These are phyloP conservation scores for Otocyon megalotis DNA, from an alignment of 2,113 vertebrate genomes.

Conservation along the genomic window DNA sequence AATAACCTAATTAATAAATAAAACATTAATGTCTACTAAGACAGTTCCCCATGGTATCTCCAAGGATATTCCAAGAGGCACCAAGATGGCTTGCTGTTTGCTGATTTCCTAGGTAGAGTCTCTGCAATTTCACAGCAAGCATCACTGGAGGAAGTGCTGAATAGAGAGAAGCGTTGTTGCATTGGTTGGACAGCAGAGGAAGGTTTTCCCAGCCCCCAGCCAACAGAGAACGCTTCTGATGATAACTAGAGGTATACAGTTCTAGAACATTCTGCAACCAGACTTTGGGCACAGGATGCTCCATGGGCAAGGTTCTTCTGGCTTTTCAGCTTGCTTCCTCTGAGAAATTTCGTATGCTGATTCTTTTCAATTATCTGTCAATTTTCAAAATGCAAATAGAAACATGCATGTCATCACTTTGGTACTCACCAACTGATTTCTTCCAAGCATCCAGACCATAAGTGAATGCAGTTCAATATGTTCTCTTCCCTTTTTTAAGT, in stretches of 20 bases:
- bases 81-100: constrained; percentile 59
- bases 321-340: constrained; percentile 76
- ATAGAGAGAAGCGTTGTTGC: fast-evolving
- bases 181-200: background rate
- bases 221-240: constrained; percentile 40
- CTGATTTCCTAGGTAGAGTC: constrained; percentile 62
- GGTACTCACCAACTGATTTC: constrained; percentile 69
- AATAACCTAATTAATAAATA: background rate
- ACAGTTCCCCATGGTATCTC: constrained; percentile 47
- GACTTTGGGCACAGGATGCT: constrained; percentile 17
- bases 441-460: constrained; percentile 73
- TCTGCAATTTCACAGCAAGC: background rate
- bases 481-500: constrained; percentile 60
- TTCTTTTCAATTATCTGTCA: constrained; percentile 84
- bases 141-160: fast-evolving
- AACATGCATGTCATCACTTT: constrained; percentile 74
- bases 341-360: constrained; percentile 75
- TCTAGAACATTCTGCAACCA: constrained; percentile 68
- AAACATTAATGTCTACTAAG: constrained; percentile 26
- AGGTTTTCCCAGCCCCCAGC: background rate
- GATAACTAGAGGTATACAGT: background rate
- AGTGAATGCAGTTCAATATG: constrained; percentile 68
- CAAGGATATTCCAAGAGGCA: constrained; percentile 57
- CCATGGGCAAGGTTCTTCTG: constrained; percentile 76
- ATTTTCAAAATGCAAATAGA: constrained; percentile 78